Base-by-base conservation (phyloP, 2,797 vertebrate species). In the Pachyuromys duprasi region DNA sequence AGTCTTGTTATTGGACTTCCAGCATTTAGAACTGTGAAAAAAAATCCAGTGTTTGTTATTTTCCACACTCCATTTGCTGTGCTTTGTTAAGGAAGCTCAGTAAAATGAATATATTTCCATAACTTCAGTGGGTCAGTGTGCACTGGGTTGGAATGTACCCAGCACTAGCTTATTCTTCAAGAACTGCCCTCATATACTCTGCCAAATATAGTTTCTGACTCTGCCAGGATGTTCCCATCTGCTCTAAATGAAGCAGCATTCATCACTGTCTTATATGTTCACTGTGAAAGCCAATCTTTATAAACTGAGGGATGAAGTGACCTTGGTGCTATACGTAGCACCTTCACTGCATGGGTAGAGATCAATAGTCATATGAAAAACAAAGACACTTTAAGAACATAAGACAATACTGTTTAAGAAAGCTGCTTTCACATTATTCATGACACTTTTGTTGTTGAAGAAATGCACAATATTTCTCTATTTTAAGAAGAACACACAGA, bases 161-260 rank as follows among this genome's bases (percentile, higher is more conserved):
- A 89, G 53, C 14, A 91, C 45, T 31, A 42, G 79, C 76, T 97
- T 67, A 78, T 92, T 93, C 84, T 92, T 93, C 89, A 96, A 88
- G 82, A 97, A 91, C 33, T 96, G 57, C 80, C 88, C 89, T 95
- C 76, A 95, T 26, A 28, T 87, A 82, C 84, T 89, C 93, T 91
- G 78, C 97, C 94, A 98, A 95, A 82, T 86, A 92, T 53, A 95
- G 55, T 86, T 83, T 96, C 74, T 96, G 42, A 95, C 36, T 95
- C 75, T 95, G 91, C 96, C 94, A 97, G 89, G 84, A 95, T 94
- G 83, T 79, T 96, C 87, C 96, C 93, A 95, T 97, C 94, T 98
- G 87, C 76, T 97, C 60, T 92, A 80, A 95, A 91, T 80, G 81
- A 95, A 79, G 69, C 67, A 94, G 22, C 81, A 94, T 95, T 75